Percentiles rank a stretch among this genome's conserved stretches.
Conservation (phyloP, 2,888 invertebrate genomes). For the Spodoptera littoralis region DNA sequence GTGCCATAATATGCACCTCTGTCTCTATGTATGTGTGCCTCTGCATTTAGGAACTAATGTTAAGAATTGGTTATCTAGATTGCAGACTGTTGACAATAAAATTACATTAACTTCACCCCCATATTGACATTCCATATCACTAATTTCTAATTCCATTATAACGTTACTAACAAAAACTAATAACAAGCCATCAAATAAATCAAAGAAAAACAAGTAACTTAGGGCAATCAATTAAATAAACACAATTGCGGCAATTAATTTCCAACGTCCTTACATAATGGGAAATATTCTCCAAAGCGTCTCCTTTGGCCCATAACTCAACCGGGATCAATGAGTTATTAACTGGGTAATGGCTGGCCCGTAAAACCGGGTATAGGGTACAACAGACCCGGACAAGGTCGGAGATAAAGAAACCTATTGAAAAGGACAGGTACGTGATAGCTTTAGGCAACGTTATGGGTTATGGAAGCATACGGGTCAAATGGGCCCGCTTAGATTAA, state of each 20-base stretch:
- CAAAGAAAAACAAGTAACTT: constrained; percentile 41
- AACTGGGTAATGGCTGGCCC: constrained; percentile 61
- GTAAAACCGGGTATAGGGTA: constrained; percentile 58
- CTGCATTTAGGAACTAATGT: too few relatives aligned
- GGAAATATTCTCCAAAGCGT: constrained; percentile 57
- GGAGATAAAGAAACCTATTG: constrained; percentile 62
- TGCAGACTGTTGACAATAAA: too few relatives aligned
- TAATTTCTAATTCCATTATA: too few relatives aligned
- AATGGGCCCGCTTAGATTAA: constrained; percentile 44
- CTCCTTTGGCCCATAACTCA: constrained; percentile 60
- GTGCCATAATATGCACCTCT: too few relatives aligned
- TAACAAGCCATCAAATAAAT: constrained; percentile 25
- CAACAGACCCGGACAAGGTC: constrained; percentile 53
- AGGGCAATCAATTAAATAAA: constrained; percentile 53
- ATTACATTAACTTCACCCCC: too few relatives aligned
- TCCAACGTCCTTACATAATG: constrained; percentile 45
- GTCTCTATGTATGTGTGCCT: too few relatives aligned
- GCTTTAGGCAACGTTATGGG: constrained; percentile 45
- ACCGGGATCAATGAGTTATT: constrained; percentile 68
- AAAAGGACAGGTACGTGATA: constrained; percentile 59
- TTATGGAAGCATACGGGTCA: constrained; percentile 46
- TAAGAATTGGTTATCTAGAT: too few relatives aligned
- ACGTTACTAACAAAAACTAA: background rate
- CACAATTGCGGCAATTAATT: constrained; percentile 55
- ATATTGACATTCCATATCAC: too few relatives aligned